These are phyloP conservation scores for Prostheceraeus crozeri DNA, from an alignment of 2,888 invertebrate species.

Conservation along the genomic window DNA sequence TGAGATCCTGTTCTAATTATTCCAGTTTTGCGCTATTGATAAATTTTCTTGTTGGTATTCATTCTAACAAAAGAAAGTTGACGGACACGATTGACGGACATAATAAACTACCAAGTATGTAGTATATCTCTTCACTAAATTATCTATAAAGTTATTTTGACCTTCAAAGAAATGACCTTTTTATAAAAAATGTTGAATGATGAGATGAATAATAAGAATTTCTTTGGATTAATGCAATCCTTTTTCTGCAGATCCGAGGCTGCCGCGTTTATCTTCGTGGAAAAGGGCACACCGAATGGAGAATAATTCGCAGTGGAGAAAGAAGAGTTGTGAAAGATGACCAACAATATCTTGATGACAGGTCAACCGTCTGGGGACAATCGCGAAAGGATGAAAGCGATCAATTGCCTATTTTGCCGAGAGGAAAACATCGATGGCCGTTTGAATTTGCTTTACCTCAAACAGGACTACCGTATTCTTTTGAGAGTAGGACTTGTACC, in stretches of 20 bases:
- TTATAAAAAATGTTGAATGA: too few species aligned
- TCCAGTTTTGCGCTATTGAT: too few species aligned
- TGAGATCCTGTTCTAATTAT: too few species aligned
- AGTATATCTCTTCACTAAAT: too few species aligned
- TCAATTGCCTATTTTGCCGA: conserved; percentile 62
- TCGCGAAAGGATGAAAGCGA: conserved; percentile 63
- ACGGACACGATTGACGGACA: too few species aligned
- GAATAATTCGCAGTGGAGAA: conserved; percentile 68
- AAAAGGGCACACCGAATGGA: conserved; percentile 71
- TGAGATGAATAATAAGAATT: too few species aligned
- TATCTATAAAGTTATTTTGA: too few species aligned
- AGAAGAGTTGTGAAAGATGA: conserved; percentile 68
- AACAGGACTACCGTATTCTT: conserved; percentile 68
- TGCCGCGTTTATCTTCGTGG: conserved; percentile 67
- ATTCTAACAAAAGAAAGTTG: too few species aligned
- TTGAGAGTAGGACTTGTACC: conserved; percentile 68
- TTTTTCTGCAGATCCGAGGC: conserved; percentile 8
- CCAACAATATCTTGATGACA: conserved; percentile 69
- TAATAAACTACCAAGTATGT: too few species aligned
- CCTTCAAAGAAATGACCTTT: too few species aligned
- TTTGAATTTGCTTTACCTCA: conserved; percentile 68
- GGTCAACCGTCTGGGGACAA: conserved; percentile 68
- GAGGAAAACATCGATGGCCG: conserved; percentile 67
- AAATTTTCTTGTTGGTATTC: too few species aligned
- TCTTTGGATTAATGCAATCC: too few species aligned